These are phyloP conservation scores for Otolemur garnettii DNA, from an alignment of 2,113 vertebrate species.

Conservation along the genomic window DNA sequence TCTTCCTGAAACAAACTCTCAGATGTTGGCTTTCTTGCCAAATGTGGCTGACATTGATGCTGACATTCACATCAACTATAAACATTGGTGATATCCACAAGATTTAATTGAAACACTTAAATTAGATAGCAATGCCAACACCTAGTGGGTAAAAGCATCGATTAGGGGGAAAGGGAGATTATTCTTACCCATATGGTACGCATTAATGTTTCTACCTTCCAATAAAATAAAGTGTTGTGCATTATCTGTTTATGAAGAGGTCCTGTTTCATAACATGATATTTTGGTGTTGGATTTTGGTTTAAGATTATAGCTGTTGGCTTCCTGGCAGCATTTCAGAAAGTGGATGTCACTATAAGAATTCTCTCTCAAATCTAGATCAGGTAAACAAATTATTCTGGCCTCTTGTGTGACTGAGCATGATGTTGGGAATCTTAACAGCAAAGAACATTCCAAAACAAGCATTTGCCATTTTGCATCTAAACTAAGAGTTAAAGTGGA, in stretches of 20 bases:
- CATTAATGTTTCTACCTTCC: conserved; percentile 29
- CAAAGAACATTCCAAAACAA: background rate
- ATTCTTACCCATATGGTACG: conserved; percentile 41
- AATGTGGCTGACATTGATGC: conserved; percentile 11
- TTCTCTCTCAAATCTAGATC: background rate
- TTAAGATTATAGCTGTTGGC: conserved; percentile 73
- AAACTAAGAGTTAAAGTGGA: background rate
- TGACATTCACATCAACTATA: background rate
- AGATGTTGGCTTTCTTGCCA: conserved; percentile 2
- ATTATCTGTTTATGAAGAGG: conserved; percentile 75
- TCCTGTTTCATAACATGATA: conserved; percentile 71
- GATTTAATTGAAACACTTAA: background rate
- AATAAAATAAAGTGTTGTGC: background rate
- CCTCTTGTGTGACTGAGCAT: conserved; percentile 60
- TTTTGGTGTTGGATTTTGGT: conserved; percentile 66
- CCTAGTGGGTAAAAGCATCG: background rate
- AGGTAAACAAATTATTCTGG: conserved; percentile 52
- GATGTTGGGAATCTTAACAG: conserved; percentile 13
- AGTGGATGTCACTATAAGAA: conserved; percentile 63
- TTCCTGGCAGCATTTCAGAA: conserved; percentile 67
- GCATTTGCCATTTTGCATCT: background rate
- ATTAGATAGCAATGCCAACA: background rate
- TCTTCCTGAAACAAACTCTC: conserved; percentile 37
- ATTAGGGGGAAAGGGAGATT: conserved; percentile 36
- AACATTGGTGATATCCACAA: background rate